A percentile compares a stretch with the other conserved stretches of the same genome.
These are phyloP conservation scores for Lamprologus speciosus DNA, from an alignment of 2,113 vertebrate species.

Conservation along the genomic window DNA sequence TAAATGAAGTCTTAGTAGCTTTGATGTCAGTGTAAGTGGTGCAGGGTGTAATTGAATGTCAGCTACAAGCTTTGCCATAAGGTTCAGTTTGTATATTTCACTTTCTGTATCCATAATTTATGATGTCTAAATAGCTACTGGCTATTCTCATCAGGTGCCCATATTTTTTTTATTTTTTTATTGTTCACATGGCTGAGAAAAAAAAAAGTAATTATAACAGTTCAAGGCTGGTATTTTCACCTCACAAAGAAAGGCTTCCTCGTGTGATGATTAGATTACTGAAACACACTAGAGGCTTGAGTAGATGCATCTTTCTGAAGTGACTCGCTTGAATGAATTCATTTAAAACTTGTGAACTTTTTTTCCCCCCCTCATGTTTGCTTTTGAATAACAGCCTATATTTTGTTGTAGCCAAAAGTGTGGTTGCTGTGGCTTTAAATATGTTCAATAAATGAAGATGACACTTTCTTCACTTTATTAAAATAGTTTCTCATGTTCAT, in stretches of 20 bases:
- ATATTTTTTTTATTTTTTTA: not conserved
- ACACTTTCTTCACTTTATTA: not conserved
- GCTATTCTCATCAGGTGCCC: not conserved
- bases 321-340: not conserved
- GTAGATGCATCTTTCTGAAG: not conserved
- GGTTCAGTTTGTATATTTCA: not conserved
- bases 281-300: not conserved
- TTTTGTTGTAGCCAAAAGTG: not conserved
- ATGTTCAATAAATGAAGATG: not conserved
- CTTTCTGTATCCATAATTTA: conserved; percentile 3
- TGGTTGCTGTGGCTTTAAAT: not conserved
- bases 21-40: not conserved
- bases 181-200: not conserved
- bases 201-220: not conserved
- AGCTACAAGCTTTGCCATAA: not conserved
- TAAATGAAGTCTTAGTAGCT: not conserved
- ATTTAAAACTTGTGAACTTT: not conserved
- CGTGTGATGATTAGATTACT: not conserved
- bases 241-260: not conserved
- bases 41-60: not conserved
- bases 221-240: conserved; percentile 7
- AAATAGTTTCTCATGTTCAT: not conserved
- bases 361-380: fast-evolving
- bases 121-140: not conserved
- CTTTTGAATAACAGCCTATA: not conserved